These are phyloP conservation scores for Pyrocoelia pectoralis DNA, from an alignment of 2,888 invertebrate genomes.

Conservation along the genomic window DNA sequence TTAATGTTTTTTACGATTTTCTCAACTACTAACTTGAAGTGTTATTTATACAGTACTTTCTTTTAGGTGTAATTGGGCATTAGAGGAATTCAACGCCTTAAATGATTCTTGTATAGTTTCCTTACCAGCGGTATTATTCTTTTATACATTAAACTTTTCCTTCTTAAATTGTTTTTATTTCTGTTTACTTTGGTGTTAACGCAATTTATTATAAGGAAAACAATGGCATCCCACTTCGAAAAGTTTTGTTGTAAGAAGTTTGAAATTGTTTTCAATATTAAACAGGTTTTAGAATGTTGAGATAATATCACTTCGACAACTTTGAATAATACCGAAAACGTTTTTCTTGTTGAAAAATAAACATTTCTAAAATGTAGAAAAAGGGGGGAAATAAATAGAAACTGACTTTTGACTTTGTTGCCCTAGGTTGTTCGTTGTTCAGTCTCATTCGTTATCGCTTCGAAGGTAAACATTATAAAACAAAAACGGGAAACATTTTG, in stretches of 20 bases:
- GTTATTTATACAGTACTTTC: slow-evolving; percentile 17
- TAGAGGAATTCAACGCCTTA: slow-evolving; percentile 12
- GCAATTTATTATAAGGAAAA: not conserved
- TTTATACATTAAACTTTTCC: slow-evolving; percentile 8
- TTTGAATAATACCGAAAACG: no score
- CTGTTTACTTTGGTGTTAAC: not conserved
- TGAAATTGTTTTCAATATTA: not conserved
- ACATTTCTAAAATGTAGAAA: no score
- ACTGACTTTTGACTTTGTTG: no score
- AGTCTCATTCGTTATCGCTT: no score
- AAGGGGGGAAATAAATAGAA: no score
- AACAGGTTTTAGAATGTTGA: no score
- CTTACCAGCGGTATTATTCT: not conserved
- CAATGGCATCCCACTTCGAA: not conserved
- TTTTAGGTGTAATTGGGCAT: slow-evolving; percentile 11
- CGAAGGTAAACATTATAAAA: no score
- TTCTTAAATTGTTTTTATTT: not conserved
- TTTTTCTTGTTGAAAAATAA: no score
- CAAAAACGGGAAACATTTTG: no score
- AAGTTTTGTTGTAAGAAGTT: not conserved
- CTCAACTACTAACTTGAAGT: slow-evolving; percentile 20
- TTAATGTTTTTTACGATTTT: slow-evolving; percentile 19
- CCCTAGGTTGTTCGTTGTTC: no score
- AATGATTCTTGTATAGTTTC: slow-evolving; percentile 7
- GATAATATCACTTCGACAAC: no score